Base-by-base conservation (phyloP, 2,113 vertebrate species). In the Perca schrenkii region DNA sequence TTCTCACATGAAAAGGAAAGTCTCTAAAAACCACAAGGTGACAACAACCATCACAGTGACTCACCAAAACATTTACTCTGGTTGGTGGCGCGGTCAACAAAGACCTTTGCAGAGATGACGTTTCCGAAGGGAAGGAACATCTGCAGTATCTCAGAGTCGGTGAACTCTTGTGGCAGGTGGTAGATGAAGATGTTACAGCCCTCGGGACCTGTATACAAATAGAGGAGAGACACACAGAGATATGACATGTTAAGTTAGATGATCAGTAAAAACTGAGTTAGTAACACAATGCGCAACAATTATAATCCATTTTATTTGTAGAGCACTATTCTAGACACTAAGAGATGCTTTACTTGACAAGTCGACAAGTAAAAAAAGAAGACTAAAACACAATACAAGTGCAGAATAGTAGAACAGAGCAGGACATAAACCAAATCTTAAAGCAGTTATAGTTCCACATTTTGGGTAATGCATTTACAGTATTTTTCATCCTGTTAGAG, bases 131-230 rank as follows among this genome's bases (percentile, higher is more conserved):
- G 97, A 46, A 99, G 94, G 90, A 99, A 99, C 97, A 99, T 99
- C 95, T 99, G 98, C 16, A 99, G 96, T 86, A 99, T 97, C 94
- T 99, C 98, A 0, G 96, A 97, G 95, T 99, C 98, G 0, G 97
- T 97, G 94, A 99, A 99, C 94, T 99, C 98, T 94, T 99, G 98
- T 62, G 98, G 98, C 96, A 99, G 96, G 95, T 99, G 98, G 95
- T 99, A 99, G 95, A 99, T 99, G 94, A 99, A 99, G 95, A 99
- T 98, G 95, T 99, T 99, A 87, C 97, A 99, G 85, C 98, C 98
- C 49, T 99, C 98, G 4, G 98, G 98, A 90, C 98, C 97, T 99
- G 93, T 0, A 58, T 43, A n/a, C 31, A 77, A 67, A 85, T 22
- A 77, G 49, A 74, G 43, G 19, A 77, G 80, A 73, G 81, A 11